phyloP scores from a whole-genome alignment of 2,113 vertebrate genomes.

The Gallinago media region DNA sequence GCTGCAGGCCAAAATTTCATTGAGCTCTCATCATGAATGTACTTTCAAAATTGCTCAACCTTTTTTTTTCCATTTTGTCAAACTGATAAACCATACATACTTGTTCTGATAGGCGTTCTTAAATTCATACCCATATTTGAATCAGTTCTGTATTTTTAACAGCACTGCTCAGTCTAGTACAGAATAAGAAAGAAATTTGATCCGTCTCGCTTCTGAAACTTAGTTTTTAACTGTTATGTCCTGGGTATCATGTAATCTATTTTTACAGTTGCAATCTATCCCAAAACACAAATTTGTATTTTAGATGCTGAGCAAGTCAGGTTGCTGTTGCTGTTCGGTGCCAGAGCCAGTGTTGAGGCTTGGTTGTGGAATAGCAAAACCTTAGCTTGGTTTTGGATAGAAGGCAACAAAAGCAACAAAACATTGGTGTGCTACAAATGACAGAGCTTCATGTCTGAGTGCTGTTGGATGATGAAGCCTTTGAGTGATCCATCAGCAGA shows the following conservation, averaged over 20 bases:
- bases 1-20: neutral
- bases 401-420: neutral
- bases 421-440: neutral
- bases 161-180: neutral
- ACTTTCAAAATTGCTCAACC: neutral
- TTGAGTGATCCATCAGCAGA: constrained; percentile 83
- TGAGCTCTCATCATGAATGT: neutral
- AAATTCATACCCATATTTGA: neutral
- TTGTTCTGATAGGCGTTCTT: neutral
- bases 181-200: neutral
- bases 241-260: neutral
- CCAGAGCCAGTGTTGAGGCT: neutral
- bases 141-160: neutral
- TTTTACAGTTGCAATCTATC: neutral
- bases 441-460: constrained; percentile 52
- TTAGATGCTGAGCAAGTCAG: neutral
- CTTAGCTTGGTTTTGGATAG: neutral
- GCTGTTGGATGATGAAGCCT: constrained; percentile 81
- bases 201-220: neutral
- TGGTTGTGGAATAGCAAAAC: neutral
- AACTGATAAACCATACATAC: neutral
- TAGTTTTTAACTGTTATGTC: neutral
- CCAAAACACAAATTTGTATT: neutral
- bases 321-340: neutral
- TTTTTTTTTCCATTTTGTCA: neutral